Base-by-base conservation (phyloP, 2,797 vertebrate species). In the Enteromius anoplus region DNA sequence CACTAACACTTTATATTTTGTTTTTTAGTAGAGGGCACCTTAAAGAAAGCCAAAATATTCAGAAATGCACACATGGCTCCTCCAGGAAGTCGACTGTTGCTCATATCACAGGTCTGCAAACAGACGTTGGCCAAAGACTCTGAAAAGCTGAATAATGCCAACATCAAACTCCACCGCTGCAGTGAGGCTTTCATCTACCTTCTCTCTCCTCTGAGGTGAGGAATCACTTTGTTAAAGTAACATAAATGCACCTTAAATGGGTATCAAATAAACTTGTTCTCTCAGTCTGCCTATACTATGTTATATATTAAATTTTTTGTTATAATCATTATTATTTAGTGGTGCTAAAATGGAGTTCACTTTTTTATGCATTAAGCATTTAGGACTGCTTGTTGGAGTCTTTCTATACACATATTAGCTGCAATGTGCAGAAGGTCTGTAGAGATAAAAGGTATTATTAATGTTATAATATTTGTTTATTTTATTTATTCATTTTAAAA, bases 71-170 rank as follows among this genome's bases (percentile, higher is more conserved):
- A 93, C 2, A 88, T 91, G 87, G 96, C 96, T 70, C 96, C 97
- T 1, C 88, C 88, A 40, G 94, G 94, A 88, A 95, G 95, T 86
- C 95, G 94, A 85, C 93, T 99, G 84, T 95, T 99, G 80, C 90
- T 99, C 51, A 97, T 99, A 96, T 98, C 96, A 37, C 97, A 99
- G 68, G 95, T 99, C 64, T 96, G 95, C 88, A 97, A 93, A 87
- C 97, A 99, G 92, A 99, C 98, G 0, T 85, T 99, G 91, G 98
- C 98, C 78, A 98, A 98, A 92, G 97, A 97, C 85, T 99, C 98
- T 0, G 96, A 97, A 82, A 97, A 96, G 70, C 89, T 99, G 90
- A 94, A 94, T 0, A 95, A 96, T 0, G 94, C 97, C 72, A 98
- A 97, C 5, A 80, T 99, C 69, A 98, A 96, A 85, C 95, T 99